Evolutionary conservation across 2,888 invertebrate species (phyloP).

Genomic region (Leptinotarsa haldemani): DNA sequence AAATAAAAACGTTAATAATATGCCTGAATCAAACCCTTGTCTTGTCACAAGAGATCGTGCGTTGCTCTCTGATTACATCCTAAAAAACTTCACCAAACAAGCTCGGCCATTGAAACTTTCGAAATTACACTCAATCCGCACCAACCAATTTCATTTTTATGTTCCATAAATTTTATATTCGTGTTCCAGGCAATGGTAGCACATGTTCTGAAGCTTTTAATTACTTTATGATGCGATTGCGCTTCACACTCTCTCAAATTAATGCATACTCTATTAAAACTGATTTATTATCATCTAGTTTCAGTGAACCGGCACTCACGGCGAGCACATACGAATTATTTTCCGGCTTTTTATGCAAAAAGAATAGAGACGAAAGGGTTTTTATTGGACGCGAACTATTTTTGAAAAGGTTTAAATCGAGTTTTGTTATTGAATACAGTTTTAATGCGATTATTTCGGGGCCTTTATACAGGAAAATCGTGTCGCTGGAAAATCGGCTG

Average conservation of each 20-base stretch:
- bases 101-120: slow-evolving; percentile 9
- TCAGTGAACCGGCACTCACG: slow-evolving; percentile 10
- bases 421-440: slow-evolving; percentile 8
- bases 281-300: slow-evolving; percentile 17
- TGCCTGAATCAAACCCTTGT: not conserved
- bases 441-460: slow-evolving; percentile 2
- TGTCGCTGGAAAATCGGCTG: not conserved
- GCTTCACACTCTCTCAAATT: slow-evolving; percentile 17
- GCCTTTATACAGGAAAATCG: not conserved
- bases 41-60: not conserved
- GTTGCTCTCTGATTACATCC: not conserved
- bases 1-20: no score
- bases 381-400: slow-evolving; percentile 6
- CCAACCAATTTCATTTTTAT: slow-evolving; percentile 18
- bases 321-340: slow-evolving; percentile 9
- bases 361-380: not conserved
- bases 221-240: slow-evolving; percentile 20
- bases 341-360: slow-evolving; percentile 11
- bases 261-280: slow-evolving; percentile 17
- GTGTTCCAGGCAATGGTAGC: not conserved
- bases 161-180: slow-evolving; percentile 18
- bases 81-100: slow-evolving; percentile 5
- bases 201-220: slow-evolving; percentile 9
- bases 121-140: slow-evolving; percentile 17
- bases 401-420: slow-evolving; percentile 4